Conservation (phyloP, 2,113 vertebrate genomes). For the Hyaena hyaena region DNA sequence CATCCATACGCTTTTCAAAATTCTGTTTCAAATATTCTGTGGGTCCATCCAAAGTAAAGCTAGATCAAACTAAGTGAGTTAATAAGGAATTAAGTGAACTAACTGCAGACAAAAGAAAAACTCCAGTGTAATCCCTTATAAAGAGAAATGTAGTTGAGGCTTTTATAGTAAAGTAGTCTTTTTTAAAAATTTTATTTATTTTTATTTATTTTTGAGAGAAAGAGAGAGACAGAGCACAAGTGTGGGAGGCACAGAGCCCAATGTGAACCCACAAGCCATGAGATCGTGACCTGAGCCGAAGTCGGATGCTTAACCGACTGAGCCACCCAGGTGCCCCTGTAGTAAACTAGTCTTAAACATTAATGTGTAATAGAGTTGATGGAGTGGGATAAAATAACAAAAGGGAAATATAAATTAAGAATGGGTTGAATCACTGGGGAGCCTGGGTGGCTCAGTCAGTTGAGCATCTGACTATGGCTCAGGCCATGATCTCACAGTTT, state of each 20-base stretch:
- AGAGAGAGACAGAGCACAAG: too few relatives aligned
- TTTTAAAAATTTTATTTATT: too few relatives aligned
- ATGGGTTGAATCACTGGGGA: too few relatives aligned
- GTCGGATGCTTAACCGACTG: too few relatives aligned
- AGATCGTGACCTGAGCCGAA: too few relatives aligned
- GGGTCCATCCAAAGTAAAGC: background rate
- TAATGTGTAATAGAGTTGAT: constrained; percentile 14
- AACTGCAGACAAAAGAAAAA: background rate
- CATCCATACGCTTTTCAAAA: constrained; percentile 46
- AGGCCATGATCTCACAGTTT: too few relatives aligned
- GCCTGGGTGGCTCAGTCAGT: too few relatives aligned
- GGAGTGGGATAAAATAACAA: background rate
- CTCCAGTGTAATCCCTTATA: background rate
- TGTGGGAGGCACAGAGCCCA: too few relatives aligned
- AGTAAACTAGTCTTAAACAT: constrained; percentile 38
- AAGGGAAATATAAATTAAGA: constrained; percentile 1
- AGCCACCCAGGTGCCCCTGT: background rate
- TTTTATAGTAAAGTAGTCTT: constrained; percentile 24
- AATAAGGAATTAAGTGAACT: constrained; percentile 38
- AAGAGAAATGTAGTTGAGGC: background rate
- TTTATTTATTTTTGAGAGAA: too few relatives aligned
- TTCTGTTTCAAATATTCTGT: constrained; percentile 43
- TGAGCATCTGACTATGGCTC: too few relatives aligned
- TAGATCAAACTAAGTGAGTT: background rate
- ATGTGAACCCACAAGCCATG: too few relatives aligned